A percentile compares a stretch with the other conserved stretches of the same genome.
phyloP scores from a whole-genome alignment of 2,888 invertebrate species.

The Eupithecia pulchellata region DNA sequence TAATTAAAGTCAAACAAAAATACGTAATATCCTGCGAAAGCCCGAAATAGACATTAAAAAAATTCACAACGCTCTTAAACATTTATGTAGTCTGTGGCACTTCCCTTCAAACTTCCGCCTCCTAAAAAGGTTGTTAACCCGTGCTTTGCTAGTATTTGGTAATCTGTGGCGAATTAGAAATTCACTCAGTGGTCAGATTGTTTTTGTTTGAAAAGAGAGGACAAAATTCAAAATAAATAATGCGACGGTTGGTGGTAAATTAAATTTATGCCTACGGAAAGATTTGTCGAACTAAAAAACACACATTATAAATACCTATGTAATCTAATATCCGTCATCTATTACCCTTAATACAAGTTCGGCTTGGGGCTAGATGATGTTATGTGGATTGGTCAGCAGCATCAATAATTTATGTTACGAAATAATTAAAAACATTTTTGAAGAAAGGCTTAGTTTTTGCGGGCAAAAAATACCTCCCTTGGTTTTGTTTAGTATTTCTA shows the following conservation, averaged over 20 bases:
- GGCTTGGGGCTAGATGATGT: too few species aligned
- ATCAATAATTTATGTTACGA: too few species aligned
- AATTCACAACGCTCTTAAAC: slow-evolving; percentile 26
- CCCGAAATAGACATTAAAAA: slow-evolving; percentile 71
- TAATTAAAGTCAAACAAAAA: slow-evolving; percentile 58
- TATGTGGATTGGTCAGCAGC: too few species aligned
- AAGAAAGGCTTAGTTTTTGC: background rate
- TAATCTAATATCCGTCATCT: too few species aligned
- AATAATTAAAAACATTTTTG: too few species aligned
- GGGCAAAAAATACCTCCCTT: background rate
- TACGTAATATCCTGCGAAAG: slow-evolving; percentile 75
- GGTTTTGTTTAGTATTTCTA: background rate
- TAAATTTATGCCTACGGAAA: background rate
- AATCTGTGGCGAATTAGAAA: slow-evolving; percentile 22
- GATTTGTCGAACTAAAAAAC: too few species aligned
- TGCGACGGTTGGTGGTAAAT: background rate
- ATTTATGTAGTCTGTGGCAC: slow-evolving; percentile 24
- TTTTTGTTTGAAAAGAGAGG: background rate
- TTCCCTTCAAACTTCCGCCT: slow-evolving; percentile 34
- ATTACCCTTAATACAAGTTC: too few species aligned
- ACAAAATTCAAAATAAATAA: background rate
- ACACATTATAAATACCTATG: too few species aligned
- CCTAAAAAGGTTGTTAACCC: slow-evolving; percentile 34
- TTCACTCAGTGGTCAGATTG: slow-evolving; percentile 15
- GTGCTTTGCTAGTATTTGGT: slow-evolving; percentile 7